Percentiles rank a stretch among this genome's conserved stretches.
Conservation (phyloP, 2,113 vertebrate genomes). For the Glaucidium brasilianum region DNA sequence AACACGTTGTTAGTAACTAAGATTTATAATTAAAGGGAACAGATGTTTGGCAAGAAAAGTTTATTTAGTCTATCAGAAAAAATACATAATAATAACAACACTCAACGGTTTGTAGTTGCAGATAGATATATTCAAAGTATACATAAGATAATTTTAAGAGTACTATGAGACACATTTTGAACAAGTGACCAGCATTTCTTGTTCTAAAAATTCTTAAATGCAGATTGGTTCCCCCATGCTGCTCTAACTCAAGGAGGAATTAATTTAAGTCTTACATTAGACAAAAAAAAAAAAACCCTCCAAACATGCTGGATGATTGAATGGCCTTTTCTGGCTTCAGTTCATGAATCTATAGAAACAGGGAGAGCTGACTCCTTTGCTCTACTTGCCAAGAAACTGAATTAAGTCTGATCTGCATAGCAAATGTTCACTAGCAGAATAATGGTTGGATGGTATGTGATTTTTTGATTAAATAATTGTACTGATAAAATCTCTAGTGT, state of each 20-base stretch:
- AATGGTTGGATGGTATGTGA: not conserved
- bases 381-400: constrained; percentile 23
- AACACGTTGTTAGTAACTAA: not conserved
- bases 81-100: not conserved
- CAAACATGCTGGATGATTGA: not conserved
- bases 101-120: not conserved
- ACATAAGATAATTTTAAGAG: not conserved
- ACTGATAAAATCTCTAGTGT: not conserved
- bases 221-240: not conserved
- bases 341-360: not conserved
- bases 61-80: not conserved
- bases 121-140: not conserved
- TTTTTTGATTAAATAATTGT: constrained; percentile 6
- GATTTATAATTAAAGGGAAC: not conserved
- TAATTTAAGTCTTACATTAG: not conserved
- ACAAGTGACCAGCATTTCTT: not conserved
- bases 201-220: not conserved
- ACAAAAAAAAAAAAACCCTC: too few relatives aligned
- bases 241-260: not conserved
- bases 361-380: not conserved
- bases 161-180: not conserved
- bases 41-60: not conserved
- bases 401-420: not conserved
- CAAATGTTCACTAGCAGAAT: not conserved
- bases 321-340: not conserved